Percentiles rank a stretch among this genome's conserved stretches.
These are phyloP conservation scores for Paramuricea clavata DNA, from an alignment of 92 coral and sea anemone genomes.

Conservation along the genomic window DNA sequence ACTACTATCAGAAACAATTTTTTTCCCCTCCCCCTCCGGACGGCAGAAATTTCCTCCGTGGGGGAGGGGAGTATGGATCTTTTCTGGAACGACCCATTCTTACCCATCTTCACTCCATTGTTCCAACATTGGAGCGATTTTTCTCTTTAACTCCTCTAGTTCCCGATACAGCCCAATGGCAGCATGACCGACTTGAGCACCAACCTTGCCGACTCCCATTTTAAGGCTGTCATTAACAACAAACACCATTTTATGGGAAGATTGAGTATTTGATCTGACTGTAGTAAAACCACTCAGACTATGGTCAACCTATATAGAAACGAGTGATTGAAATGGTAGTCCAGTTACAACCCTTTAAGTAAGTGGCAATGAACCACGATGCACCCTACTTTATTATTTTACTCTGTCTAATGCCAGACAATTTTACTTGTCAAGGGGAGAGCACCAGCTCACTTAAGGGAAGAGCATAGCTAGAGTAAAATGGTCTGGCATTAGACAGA, in stretches of 20 bases:
- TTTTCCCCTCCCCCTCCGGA: too few relatives aligned
- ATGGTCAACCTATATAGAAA: constrained; percentile 41
- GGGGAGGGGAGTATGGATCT: too few relatives aligned
- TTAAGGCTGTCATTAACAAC: constrained; percentile 81
- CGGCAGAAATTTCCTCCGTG: too few relatives aligned
- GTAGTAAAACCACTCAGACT: constrained; percentile 22
- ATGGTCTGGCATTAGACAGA: too few relatives aligned
- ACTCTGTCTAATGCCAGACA: too few relatives aligned
- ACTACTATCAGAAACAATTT: too few relatives aligned
- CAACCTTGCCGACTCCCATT: constrained; percentile 93
- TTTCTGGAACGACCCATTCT: too few relatives aligned
- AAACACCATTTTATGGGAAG: constrained; percentile 89
- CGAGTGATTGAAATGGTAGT: background rate
- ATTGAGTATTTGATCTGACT: constrained; percentile 24
- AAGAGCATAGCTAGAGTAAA: too few relatives aligned
- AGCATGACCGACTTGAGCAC: constrained; percentile 94
- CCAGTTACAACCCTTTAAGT: background rate
- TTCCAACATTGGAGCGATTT: constrained; percentile 63
- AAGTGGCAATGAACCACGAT: too few relatives aligned
- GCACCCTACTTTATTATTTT: too few relatives aligned
- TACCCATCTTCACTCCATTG: constrained; percentile 90
- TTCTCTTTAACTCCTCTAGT: constrained; percentile 59
- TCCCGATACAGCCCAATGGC: constrained; percentile 78
- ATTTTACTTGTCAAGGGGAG: too few relatives aligned
- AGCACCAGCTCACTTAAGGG: too few relatives aligned